phyloP scores from a whole-genome alignment of 2,888 invertebrate species.

The Campoplex nolae region DNA sequence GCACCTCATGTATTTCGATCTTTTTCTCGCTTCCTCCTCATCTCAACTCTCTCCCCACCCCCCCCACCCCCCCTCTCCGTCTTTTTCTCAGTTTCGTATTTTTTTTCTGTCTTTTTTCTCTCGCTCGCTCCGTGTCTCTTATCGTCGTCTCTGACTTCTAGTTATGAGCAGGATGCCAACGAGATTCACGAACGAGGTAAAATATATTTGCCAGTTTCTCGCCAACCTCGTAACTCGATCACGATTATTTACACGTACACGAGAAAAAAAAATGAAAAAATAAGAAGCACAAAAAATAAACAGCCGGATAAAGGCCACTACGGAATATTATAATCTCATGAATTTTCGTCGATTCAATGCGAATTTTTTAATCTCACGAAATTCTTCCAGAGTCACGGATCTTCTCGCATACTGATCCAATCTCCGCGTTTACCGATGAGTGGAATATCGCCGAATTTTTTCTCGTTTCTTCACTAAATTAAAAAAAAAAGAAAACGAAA shows the following conservation, averaged over 20 bases:
- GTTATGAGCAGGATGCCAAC: conserved; percentile 44
- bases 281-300: not conserved
- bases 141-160: conserved; percentile 13
- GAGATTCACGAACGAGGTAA: conserved; percentile 37
- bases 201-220: conserved; percentile 36
- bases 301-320: not conserved
- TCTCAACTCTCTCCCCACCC: too few relatives aligned
- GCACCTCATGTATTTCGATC: conserved; percentile 28
- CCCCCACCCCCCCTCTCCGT: too few relatives aligned
- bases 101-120: conserved; percentile 29
- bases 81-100: not conserved
- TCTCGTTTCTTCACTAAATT: not conserved
- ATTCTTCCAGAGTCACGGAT: not conserved
- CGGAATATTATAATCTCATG: conserved; percentile 6
- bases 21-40: not conserved
- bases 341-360: conserved; percentile 2
- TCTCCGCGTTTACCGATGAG: not conserved
- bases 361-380: not conserved
- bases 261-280: not conserved
- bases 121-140: not conserved
- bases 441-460: not conserved
- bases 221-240: conserved; percentile 33
- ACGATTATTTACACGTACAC: conserved; percentile 18
- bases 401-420: not conserved
- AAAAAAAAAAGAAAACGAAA: not conserved